Base-by-base conservation (phyloP, 2,888 invertebrate species). In the Caenorhabditis virilis region DNA sequence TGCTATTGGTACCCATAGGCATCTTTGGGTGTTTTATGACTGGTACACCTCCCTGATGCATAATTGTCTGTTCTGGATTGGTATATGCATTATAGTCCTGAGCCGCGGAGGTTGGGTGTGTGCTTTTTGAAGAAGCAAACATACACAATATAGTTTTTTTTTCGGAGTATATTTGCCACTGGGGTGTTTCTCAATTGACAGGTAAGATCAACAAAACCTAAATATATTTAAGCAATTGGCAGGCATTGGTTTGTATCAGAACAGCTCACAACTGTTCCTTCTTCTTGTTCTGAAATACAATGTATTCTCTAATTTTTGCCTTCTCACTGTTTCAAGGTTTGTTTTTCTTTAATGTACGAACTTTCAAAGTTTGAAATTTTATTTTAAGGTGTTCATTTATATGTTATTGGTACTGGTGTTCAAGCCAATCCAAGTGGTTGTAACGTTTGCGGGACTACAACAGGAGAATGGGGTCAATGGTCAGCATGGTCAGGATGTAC, bases 361-460 rank as follows among this genome's bases (percentile, higher is more conserved):
- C 23, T 11, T 7, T 15, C 6, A 38, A 27, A n/a, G 5, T 20
- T 16, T 1, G 11, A 18, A 25, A 16, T 11, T 38, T 1, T 2
- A 42, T 27, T 59, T 67, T 38, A 35, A 67, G 70, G 49, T 35
- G 38, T 53, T 4, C 43, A 49, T 3, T 49, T 65, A 4, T 72
- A 72, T 51, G 68, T 57, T 0, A 60, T 72, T 33, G 71, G 71
- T 15, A 45, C 54, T 9, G 71, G 71, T 30, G 71, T 68, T 20
- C 65, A 65, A 54, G 65, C 71, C 2, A 65, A 65, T 43, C 65
- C 65, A 7, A 62, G 58, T 22, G 64, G 65, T 7, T 72, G 71
- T 27, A 61, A 57, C 27, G 51, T 62, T 1, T 72, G 71, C 35
- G 61, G 49, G n/a, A 46, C 56, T 26, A 47, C 60, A 4, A 49